Conservation (phyloP, 2,797 vertebrate species). For the Cossypha polioptera region DNA sequence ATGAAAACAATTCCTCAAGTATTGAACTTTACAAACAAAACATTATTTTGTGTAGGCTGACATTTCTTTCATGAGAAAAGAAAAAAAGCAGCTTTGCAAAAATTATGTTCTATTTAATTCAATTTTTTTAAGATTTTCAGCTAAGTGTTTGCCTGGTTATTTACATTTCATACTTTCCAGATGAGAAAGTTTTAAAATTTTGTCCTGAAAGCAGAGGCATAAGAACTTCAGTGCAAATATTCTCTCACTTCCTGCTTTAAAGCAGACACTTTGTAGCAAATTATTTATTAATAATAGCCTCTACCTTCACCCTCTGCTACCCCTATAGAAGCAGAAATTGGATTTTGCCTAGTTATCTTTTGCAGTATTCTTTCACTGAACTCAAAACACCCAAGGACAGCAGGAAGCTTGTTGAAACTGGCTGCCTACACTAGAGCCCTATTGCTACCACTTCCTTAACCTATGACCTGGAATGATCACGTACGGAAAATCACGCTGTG, state of each 20-base stretch:
- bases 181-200: not conserved
- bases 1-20: not conserved
- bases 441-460: not conserved
- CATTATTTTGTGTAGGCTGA: not conserved
- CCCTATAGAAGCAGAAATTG: not conserved
- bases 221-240: not conserved
- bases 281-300: not conserved
- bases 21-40: not conserved
- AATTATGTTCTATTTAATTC: not conserved
- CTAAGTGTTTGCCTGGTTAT: not conserved
- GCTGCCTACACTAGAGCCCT: not conserved
- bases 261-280: not conserved
- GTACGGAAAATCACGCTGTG: fast-evolving
- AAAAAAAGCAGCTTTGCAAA: not conserved
- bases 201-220: not conserved
- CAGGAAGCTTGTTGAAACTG: not conserved
- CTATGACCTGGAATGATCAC: fast-evolving
- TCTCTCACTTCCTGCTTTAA: not conserved
- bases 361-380: not conserved
- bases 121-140: not conserved
- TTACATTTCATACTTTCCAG: not conserved
- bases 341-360: not conserved
- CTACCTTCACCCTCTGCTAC: not conserved
- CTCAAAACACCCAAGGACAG: not conserved
- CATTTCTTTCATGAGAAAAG: not conserved